Percentiles rank a stretch among this genome's conserved stretches.
Conservation (phyloP, 2,113 vertebrate genomes). For the Lamprotornis superbus region DNA sequence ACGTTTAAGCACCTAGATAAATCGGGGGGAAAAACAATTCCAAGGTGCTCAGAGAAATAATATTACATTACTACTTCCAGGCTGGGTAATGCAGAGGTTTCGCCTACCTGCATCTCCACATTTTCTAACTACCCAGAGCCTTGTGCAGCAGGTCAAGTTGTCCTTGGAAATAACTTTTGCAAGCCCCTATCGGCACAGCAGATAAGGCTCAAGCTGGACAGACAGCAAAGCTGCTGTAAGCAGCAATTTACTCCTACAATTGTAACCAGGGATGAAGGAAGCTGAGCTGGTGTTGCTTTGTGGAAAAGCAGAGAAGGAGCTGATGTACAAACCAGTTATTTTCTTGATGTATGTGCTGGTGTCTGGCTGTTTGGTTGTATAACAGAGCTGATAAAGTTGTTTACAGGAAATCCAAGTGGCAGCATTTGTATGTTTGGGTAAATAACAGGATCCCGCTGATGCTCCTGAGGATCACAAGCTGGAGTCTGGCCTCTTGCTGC, state of each 20-base stretch:
- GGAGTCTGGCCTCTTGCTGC: background rate
- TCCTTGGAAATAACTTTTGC: background rate
- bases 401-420: background rate
- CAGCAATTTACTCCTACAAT: background rate
- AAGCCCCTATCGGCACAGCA: background rate
- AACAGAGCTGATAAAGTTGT: background rate
- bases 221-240: background rate
- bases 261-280: background rate
- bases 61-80: background rate
- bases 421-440: background rate
- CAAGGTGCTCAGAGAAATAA: background rate
- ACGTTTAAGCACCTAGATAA: background rate
- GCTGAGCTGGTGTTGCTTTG: background rate
- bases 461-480: background rate
- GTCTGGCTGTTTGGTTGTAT: background rate
- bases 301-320: background rate
- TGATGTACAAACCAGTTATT: background rate
- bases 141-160: background rate
- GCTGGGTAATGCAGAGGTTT: background rate
- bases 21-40: background rate
- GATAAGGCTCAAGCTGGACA: background rate
- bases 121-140: background rate
- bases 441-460: background rate
- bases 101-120: background rate
- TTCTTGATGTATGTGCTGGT: background rate